Conservation (phyloP, 1,140 invertebrate genomes). For the Mya arenaria region DNA sequence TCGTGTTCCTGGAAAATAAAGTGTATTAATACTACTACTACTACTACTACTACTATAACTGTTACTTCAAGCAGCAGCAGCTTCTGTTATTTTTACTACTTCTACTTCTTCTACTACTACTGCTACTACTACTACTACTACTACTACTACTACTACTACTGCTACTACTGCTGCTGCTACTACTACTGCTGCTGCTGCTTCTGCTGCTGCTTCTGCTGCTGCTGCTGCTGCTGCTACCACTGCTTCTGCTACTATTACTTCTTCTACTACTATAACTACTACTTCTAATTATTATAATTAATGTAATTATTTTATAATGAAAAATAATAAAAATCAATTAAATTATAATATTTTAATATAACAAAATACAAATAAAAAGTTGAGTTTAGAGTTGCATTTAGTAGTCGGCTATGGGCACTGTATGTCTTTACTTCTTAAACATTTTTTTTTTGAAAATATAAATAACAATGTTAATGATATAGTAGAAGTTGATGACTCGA, state of each 20-base stretch:
- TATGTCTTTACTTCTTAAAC: too few species aligned
- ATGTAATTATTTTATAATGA: background rate
- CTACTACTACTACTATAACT: background rate
- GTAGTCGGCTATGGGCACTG: too few species aligned
- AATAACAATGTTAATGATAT: too few species aligned
- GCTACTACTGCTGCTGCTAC: background rate
- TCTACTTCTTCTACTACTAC: slow-evolving; percentile 18
- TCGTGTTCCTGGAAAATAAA: too few species aligned
- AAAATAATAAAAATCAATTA: background rate
- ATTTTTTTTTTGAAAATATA: too few species aligned
- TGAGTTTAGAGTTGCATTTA: too few species aligned
- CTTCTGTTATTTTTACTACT: background rate
- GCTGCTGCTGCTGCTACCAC: background rate
- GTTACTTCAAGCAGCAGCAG: too few species aligned
- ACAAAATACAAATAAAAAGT: background rate
- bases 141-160: slow-evolving; percentile 8
- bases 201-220: background rate
- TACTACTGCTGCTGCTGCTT: background rate
- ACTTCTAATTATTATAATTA: background rate
- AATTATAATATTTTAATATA: background rate
- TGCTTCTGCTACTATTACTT: slow-evolving; percentile 1
- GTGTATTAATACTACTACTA: background rate
- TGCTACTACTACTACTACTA: slow-evolving; percentile 2
- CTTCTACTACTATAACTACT: background rate
- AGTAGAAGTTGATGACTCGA: too few species aligned